Evolutionary conservation across 2,797 vertebrate genomes (phyloP), one percentile per base, ranked within the genome.

Genomic region (Sebastes baramenuke): DNA sequence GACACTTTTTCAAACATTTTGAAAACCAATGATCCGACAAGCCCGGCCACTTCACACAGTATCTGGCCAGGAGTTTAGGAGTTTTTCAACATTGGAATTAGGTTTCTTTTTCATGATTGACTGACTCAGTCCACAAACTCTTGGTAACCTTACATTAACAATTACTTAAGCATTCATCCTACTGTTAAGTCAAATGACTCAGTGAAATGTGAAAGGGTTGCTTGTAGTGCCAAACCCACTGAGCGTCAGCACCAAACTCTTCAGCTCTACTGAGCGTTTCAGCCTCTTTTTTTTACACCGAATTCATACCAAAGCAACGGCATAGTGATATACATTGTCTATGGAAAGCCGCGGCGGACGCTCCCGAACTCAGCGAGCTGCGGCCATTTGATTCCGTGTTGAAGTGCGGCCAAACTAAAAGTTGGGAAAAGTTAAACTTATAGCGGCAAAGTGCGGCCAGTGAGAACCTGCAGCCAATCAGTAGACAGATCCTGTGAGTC

Each of bases 281-380:
- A 0, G 22, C 0, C 12, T 38, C n/a, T 16, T 16, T 42, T 42
- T 42, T 42, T 42, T 42, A 42, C 13, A 42, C 38, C 6, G 38
- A 42, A 42, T 42, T 42, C 38, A 42, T 0, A 16, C 0, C 38
- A 42, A 42, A 42, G 38, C 38, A 42, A 6, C 13, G 38, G 14
- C 14, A 42, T 42, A 42, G 38, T 42, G 38, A 42, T 42, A 42
- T 42, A 16, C 38, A 6, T 3, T 42, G 14, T 16, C 5, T 6
- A 16, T 0, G 0, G 38, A 42, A 42, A 42, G 13, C 38, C 38
- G 38, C 38, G 0, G 38, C 38, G 2, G 38, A 6, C 0, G 38
- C 38, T 42, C 38, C 38, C 38, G 0, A 42, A 42, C 38, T 46
- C 42, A 18, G 42, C 0, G 6, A 46, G 42, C 42, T 46, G 24